phyloP scores from a whole-genome alignment of 2,113 vertebrate genomes.

The Hiodon alosoides region DNA sequence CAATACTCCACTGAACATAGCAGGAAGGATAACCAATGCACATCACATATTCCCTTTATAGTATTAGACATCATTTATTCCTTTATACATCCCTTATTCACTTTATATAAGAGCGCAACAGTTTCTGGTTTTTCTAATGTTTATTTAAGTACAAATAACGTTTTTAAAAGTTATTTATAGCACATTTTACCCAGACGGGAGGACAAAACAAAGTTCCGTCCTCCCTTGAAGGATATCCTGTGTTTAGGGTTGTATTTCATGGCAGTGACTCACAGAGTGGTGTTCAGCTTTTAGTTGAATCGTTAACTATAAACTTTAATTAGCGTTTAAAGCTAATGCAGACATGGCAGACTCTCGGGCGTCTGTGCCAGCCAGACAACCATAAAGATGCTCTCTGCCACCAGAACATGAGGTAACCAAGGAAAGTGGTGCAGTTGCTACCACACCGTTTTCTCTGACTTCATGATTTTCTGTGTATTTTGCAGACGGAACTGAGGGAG shows the following conservation, averaged over 20 bases:
- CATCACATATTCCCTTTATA: too few relatives aligned
- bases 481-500: background rate
- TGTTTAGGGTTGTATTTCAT: conserved; percentile 16
- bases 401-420: conserved; percentile 28
- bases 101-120: background rate
- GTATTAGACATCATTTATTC: too few relatives aligned
- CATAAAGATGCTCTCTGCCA: conserved; percentile 28
- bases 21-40: background rate
- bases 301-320: conserved; percentile 45
- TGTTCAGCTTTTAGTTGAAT: conserved; percentile 31
- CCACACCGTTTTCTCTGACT: background rate
- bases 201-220: conserved; percentile 22
- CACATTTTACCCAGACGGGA: conserved; percentile 1
- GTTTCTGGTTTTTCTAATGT: background rate
- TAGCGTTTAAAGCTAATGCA: conserved; percentile 44
- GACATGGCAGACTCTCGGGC: conserved; percentile 38
- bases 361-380: conserved; percentile 26
- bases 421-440: background rate
- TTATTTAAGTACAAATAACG: background rate
- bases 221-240: conserved; percentile 32
- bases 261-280: conserved; percentile 24
- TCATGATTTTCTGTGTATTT: background rate
- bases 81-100: too few relatives aligned
- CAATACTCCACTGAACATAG: background rate
- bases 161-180: background rate